phyloP scores from a whole-genome alignment of 2,888 invertebrate genomes.

The Nymphalis polychloros region DNA sequence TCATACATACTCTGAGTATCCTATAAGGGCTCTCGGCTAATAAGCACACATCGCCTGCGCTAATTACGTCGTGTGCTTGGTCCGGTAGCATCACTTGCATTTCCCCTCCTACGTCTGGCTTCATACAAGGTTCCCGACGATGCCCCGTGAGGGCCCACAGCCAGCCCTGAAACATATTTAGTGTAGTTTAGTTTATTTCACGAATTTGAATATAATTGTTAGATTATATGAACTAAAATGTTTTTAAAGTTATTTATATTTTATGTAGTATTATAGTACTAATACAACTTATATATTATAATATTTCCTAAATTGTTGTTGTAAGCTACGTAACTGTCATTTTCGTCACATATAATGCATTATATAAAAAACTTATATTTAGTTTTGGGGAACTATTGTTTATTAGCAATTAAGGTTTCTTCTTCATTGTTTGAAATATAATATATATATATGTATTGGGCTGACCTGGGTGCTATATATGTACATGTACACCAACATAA shows the following conservation, averaged over 20 bases:
- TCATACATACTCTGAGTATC: constrained; percentile 84
- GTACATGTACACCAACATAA: not conserved
- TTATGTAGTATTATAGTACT: no score
- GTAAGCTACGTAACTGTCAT: no score
- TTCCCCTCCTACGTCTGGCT: constrained; percentile 70
- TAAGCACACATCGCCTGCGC: constrained; percentile 84
- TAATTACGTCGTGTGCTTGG: constrained; percentile 49
- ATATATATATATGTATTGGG: no score
- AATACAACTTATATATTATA: no score
- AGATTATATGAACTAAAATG: no score
- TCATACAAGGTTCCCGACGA: constrained; percentile 51
- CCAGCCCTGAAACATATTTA: constrained; percentile 66
- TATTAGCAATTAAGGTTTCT: no score
- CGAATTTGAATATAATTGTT: not conserved
- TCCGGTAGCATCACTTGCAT: constrained; percentile 81
- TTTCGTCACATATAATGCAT: no score
- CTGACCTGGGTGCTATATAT: not conserved
- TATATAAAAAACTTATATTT: no score
- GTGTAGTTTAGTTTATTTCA: not conserved
- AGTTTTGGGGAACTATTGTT: no score
- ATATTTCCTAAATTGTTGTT: no score
- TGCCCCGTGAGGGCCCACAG: constrained; percentile 60
- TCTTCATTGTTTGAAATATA: no score
- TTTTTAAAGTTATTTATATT: no score
- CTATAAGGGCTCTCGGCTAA: constrained; percentile 88